Evolutionary conservation across 1,140 invertebrate genomes (phyloP).

Genomic region (Rhynchophorus ferrugineus): DNA sequence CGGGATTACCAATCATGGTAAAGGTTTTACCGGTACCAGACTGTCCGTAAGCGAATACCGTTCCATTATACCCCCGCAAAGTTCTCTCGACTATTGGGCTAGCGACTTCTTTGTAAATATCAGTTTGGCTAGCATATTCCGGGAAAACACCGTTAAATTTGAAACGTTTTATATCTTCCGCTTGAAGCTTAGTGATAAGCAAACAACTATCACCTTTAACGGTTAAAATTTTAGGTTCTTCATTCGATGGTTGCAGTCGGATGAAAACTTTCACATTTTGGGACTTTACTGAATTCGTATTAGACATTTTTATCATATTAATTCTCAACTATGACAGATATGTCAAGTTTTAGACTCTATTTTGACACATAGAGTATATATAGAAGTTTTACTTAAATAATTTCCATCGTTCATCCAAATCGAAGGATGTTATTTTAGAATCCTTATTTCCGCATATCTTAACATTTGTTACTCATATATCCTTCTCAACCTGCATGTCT

Average conservation of each 20-base stretch:
- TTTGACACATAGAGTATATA: too few relatives aligned
- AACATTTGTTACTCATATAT: too few relatives aligned
- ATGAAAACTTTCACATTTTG: constrained; percentile 74
- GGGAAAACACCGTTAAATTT: constrained; percentile 89
- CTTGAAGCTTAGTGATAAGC: too few relatives aligned
- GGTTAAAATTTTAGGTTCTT: too few relatives aligned
- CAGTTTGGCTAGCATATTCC: constrained; percentile 74
- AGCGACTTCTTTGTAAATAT: constrained; percentile 91
- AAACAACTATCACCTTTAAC: too few relatives aligned
- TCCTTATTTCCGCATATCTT: too few relatives aligned
- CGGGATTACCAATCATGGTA: constrained; percentile 78
- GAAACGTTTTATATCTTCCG: constrained; percentile 38
- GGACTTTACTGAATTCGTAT: background rate
- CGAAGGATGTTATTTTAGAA: too few relatives aligned
- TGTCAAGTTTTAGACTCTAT: too few relatives aligned
- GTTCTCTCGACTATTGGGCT: constrained; percentile 88
- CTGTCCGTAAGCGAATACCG: constrained; percentile 94
- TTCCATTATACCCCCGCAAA: constrained; percentile 90
- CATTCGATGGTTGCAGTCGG: constrained; percentile 75
- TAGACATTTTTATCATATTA: background rate
- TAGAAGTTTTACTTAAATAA: too few relatives aligned
- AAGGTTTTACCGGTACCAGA: constrained; percentile 94
- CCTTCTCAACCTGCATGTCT: too few relatives aligned
- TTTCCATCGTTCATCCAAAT: too few relatives aligned
- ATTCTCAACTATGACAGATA: too few relatives aligned